Percentiles rank a stretch among this genome's conserved stretches.
Conservation (phyloP, 2,113 vertebrate species). For the Xyliphius kryptos region DNA sequence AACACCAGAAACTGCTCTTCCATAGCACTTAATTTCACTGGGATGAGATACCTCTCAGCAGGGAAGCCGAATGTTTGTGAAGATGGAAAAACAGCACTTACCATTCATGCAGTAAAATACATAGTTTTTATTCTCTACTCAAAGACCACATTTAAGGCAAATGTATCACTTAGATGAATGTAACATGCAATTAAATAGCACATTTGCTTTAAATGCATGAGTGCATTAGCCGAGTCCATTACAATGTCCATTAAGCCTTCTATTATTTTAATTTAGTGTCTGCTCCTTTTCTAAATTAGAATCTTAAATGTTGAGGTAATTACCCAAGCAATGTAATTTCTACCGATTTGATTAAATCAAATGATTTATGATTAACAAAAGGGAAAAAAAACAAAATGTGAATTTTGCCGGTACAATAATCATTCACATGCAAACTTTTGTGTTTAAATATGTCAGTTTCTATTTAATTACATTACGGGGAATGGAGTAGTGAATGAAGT, state of each 20-base stretch:
- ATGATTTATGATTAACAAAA: constrained; percentile 6
- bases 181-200: constrained; percentile 35
- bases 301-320: constrained; percentile 21
- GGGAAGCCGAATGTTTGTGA: constrained; percentile 22
- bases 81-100: constrained; percentile 37
- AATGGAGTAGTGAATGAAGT: constrained; percentile 3
- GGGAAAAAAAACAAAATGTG: neutral
- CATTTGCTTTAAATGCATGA: constrained; percentile 31
- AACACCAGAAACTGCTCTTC: constrained; percentile 2
- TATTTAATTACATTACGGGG: neutral
- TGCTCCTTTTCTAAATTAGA: constrained; percentile 33
- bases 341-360: constrained; percentile 6
- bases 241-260: constrained; percentile 35
- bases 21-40: constrained; percentile 49
- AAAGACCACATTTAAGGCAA: constrained; percentile 32
- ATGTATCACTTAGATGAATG: constrained; percentile 30
- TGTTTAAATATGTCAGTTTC: constrained; percentile 13
- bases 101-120: constrained; percentile 32
- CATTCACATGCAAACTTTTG: constrained; percentile 23
- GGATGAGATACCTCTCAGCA: constrained; percentile 51
- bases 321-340: constrained; percentile 11
- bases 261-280: constrained; percentile 26
- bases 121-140: constrained; percentile 25
- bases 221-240: constrained; percentile 39
- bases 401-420: neutral